Conservation (phyloP, 1,140 invertebrate genomes). For the Elysia chlorotica region DNA sequence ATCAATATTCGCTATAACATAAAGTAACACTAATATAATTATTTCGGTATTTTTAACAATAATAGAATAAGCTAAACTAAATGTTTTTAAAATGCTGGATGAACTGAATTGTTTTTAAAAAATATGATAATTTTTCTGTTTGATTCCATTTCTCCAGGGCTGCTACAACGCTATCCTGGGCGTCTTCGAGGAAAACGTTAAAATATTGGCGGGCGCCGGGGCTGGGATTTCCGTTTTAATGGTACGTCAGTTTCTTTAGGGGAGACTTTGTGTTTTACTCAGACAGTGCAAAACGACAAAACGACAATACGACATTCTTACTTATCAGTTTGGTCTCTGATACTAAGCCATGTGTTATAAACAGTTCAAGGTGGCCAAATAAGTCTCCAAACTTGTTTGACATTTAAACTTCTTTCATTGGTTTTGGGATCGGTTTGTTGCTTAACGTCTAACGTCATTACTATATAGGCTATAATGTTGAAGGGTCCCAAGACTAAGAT, state of each 20-base stretch:
- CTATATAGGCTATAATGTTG: too few species aligned
- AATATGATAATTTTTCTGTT: too few species aligned
- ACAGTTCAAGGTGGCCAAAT: neutral
- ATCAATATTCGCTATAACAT: too few species aligned
- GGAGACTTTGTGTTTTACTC: neutral
- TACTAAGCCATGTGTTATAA: neutral
- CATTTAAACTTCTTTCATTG: neutral
- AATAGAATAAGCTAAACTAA: too few species aligned
- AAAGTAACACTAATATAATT: too few species aligned
- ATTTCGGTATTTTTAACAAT: too few species aligned
- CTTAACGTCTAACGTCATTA: too few species aligned
- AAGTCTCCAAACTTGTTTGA: neutral
- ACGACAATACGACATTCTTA: neutral
- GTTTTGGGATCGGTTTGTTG: neutral
- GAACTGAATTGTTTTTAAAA: too few species aligned
- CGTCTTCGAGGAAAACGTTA: conserved; percentile 27
- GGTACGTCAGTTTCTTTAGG: conserved; percentile 22
- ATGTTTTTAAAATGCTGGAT: too few species aligned
- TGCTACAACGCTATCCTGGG: conserved; percentile 29
- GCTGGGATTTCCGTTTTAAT: conserved; percentile 28
- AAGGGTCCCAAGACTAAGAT: too few species aligned
- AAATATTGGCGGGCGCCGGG: conserved; percentile 28
- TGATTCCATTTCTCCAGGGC: conserved; percentile 21
- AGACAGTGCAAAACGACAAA: neutral
- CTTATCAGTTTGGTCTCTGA: too few species aligned